phyloP scores from a whole-genome alignment of 2,888 invertebrate species.

The Agonopterix alstromeriana region DNA sequence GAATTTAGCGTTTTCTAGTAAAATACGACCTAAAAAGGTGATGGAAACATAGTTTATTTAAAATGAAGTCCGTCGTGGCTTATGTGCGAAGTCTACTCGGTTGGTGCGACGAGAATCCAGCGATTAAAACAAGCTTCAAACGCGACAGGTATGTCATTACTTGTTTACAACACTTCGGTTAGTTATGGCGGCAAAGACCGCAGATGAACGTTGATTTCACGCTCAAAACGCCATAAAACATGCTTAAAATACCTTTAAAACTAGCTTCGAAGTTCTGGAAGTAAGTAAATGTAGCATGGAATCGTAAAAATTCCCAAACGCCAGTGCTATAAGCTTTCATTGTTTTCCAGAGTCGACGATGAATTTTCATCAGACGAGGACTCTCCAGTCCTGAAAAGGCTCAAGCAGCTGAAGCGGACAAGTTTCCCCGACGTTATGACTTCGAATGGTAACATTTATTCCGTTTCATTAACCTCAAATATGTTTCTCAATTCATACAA shows the following conservation, averaged over 20 bases:
- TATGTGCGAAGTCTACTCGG: constrained; percentile 60
- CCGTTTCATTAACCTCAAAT: not conserved
- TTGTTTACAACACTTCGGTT: constrained; percentile 60
- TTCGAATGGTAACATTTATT: constrained; percentile 36
- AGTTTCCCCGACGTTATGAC: constrained; percentile 52
- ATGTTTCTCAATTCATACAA: not conserved
- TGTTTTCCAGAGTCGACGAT: constrained; percentile 54
- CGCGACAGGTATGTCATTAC: constrained; percentile 70
- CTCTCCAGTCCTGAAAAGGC: constrained; percentile 51
- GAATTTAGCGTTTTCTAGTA: constrained; percentile 17
- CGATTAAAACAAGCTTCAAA: constrained; percentile 51
- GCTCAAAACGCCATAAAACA: constrained; percentile 21
- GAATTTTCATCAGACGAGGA: constrained; percentile 60
- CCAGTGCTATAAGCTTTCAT: constrained; percentile 9
- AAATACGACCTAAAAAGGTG: constrained; percentile 25
- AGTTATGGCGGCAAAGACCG: constrained; percentile 71
- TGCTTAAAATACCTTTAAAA: constrained; percentile 55
- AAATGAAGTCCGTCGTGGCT: constrained; percentile 65
- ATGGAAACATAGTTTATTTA: constrained; percentile 51
- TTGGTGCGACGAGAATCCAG: constrained; percentile 46
- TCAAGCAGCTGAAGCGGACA: constrained; percentile 48
- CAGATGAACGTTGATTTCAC: constrained; percentile 24
- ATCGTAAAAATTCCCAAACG: not conserved
- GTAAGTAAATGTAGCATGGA: constrained; percentile 28
- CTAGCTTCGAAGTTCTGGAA: constrained; percentile 60